Conservation (phyloP, 2,797 vertebrate genomes). For the Molossus molossus region DNA sequence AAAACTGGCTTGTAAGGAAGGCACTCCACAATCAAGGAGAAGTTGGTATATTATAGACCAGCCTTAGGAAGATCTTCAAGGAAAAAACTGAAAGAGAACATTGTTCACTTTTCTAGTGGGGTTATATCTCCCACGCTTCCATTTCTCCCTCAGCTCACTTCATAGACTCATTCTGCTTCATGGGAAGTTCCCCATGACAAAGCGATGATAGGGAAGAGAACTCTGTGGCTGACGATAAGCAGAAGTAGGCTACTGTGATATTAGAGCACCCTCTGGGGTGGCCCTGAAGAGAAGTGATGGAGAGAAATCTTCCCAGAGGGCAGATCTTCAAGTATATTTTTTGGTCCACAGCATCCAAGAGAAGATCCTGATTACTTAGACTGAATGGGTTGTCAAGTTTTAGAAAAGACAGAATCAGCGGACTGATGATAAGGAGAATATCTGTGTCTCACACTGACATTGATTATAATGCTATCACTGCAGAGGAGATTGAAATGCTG, state of each 20-base stretch:
- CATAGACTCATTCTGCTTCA: neutral
- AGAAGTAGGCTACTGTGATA: neutral
- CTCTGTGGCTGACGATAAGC: neutral
- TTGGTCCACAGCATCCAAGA: neutral
- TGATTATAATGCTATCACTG: neutral
- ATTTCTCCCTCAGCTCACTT: neutral
- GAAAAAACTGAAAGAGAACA: neutral
- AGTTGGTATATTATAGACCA: neutral
- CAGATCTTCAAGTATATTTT: neutral
- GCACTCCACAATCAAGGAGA: neutral
- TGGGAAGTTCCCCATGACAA: neutral
- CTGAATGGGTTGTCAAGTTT: neutral
- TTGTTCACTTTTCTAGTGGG: neutral
- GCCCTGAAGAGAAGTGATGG: neutral
- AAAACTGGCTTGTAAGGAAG: neutral
- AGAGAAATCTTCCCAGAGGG: neutral
- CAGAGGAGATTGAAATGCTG: neutral
- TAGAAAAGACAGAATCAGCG: conserved; percentile 14
- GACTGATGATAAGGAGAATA: conserved; percentile 22
- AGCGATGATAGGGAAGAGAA: neutral
- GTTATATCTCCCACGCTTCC: neutral
- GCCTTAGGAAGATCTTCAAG: conserved; percentile 11
- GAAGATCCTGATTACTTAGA: neutral
- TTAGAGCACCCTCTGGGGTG: neutral
- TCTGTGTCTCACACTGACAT: neutral